phyloP scores from a whole-genome alignment of 2,888 invertebrate species.

The Vanessa cardui region DNA sequence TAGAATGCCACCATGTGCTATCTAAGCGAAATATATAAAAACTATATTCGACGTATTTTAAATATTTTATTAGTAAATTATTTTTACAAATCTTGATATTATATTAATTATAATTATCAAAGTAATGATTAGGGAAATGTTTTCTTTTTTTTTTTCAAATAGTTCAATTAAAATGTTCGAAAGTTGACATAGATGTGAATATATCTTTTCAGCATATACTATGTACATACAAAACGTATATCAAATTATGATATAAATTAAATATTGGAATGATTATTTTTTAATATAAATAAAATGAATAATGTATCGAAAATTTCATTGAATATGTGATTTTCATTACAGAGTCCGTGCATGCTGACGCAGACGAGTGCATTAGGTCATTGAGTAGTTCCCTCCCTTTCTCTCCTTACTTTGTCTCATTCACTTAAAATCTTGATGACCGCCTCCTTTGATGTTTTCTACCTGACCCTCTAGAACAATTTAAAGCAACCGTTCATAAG shows the following conservation, averaged over 20 bases:
- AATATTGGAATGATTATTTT: no score
- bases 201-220: no score
- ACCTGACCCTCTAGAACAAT: constrained; percentile 20
- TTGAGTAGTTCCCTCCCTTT: constrained; percentile 46
- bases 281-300: no score
- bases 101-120: neutral
- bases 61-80: neutral
- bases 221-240: no score
- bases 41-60: neutral
- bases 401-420: constrained; percentile 43
- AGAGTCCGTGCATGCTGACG: constrained; percentile 43
- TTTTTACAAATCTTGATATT: no score
- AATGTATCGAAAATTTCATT: constrained; percentile 4
- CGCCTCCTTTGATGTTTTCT: constrained; percentile 26
- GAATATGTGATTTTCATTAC: constrained; percentile 38
- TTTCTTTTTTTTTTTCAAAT: no score
- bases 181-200: no score
- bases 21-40: constrained; percentile 25
- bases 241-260: no score
- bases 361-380: constrained; percentile 62
- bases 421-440: constrained; percentile 38
- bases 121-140: no score
- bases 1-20: constrained; percentile 51
- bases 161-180: no score
- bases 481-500: constrained; percentile 7